Base-by-base conservation (phyloP, 2,113 vertebrate genomes). In the Trichechus manatus region DNA sequence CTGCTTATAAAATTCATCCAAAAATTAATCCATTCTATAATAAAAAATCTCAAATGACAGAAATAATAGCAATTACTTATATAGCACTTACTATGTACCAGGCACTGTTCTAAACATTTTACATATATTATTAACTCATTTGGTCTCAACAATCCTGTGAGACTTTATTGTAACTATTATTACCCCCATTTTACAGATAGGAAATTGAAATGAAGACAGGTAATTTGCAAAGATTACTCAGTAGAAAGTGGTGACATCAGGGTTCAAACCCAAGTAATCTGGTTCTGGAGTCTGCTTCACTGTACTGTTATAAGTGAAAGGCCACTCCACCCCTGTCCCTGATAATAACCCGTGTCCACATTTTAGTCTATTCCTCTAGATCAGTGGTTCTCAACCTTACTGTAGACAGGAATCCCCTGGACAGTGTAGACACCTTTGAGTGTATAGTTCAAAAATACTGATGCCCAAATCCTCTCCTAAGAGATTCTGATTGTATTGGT, bases 211-310 rank as follows among this genome's bases (percentile, higher is more conserved):
- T 63, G 5, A 50, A 93, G 74, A 87, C 63, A 77, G 14, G 23
- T 80, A 25, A 85, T 82, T 96, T 96, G 81, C 61, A 39, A 93
- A 86, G 87, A 79, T n/a, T 39, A 68, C 25, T 72, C 61, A 79
- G 9, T 77, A 68, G 74, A 59, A 85, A 93, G 50, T 27, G 33
- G 61, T 83, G 36, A 77, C 9, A 39, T 14, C 68, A 83, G 42
- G 53, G 25, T 61, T 84, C n/a, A 95, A 68, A 82, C 42, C 72
- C 42, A 13, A 50, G 47, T n/a, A 79, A 3, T 31, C 56, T 86
- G 42, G n/a, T 86, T 92, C 33, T 2, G 25, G 15, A 96, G 36
- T 96, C 78, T 42, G 64, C 42, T 80, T 92, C 6, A 68, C 78
- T 86, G 5, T 19, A 36, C 36, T 79, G 17, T 75, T 82, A 77